A percentile compares a stretch with the other conserved stretches of the same genome.
Evolutionary conservation across 2,113 vertebrate genomes (phyloP).

Genomic region (Lophius piscatorius): DNA sequence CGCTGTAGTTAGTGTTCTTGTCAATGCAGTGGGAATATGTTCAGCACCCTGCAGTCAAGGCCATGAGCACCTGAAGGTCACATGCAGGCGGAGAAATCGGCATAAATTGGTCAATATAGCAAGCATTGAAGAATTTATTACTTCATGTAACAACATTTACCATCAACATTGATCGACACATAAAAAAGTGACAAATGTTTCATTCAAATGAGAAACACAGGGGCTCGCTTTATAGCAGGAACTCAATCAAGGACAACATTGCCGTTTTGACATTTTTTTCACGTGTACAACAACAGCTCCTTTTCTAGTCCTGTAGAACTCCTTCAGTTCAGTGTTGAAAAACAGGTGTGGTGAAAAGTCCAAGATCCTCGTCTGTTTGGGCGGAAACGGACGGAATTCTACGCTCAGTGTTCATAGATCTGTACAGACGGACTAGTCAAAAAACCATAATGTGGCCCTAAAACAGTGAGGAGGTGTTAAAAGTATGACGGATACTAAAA

Average conservation of each 20-base stretch:
- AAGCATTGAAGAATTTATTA: not conserved
- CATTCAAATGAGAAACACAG: slow-evolving; percentile 50
- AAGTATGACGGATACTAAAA: slow-evolving; percentile 60
- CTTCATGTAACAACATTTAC: no score
- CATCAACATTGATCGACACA: no score
- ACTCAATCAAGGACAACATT: slow-evolving; percentile 54
- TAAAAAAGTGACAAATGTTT: no score
- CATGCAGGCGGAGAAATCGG: no score
- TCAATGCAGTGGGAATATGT: no score
- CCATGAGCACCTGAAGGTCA: slow-evolving; percentile 42
- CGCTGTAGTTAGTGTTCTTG: no score
- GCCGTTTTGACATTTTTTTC: slow-evolving; percentile 36
- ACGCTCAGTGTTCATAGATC: no score
- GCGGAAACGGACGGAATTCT: no score
- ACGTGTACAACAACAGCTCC: slow-evolving; percentile 58
- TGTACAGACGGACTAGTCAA: slow-evolving; percentile 34
- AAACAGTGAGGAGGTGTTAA: slow-evolving; percentile 40
- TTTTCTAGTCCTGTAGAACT: slow-evolving; percentile 22
- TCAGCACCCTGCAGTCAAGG: no score
- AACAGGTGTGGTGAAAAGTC: slow-evolving; percentile 18
- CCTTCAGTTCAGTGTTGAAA: slow-evolving; percentile 33
- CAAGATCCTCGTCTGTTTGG: slow-evolving; percentile 15
- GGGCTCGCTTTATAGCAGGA: slow-evolving; percentile 27
- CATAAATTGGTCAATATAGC: no score
- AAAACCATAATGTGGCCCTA: slow-evolving; percentile 29